Evolutionary conservation across 2,888 invertebrate genomes (phyloP).

Genomic region (Andrena fulva): DNA sequence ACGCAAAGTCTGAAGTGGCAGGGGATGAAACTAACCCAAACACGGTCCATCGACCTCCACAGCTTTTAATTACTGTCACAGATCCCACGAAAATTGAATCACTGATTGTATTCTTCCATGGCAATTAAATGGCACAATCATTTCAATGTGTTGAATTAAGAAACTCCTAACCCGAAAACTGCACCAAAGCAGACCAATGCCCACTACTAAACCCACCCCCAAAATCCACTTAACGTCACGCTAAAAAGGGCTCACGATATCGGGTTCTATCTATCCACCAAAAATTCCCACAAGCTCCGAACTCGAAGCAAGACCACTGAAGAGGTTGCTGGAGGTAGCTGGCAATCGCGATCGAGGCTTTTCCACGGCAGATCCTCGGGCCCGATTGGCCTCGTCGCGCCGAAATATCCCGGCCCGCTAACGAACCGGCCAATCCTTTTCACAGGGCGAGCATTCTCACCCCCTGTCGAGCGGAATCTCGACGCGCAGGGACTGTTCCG

Average conservation of each 20-base stretch:
- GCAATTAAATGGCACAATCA: background rate
- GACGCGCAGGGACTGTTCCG: background rate
- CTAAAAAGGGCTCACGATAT: background rate
- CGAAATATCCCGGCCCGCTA: constrained; percentile 62
- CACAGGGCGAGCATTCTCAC: constrained; percentile 62
- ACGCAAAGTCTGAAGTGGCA: background rate
- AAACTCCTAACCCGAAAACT: too few relatives aligned
- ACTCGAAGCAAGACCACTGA: background rate
- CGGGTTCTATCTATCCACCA: background rate
- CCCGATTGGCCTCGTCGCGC: constrained; percentile 47
- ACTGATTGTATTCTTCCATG: background rate
- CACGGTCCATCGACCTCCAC: background rate
- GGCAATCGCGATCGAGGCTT: constrained; percentile 39
- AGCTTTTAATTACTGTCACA: background rate
- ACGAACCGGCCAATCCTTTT: constrained; percentile 70
- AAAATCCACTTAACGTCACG: background rate
- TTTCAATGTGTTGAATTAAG: too few relatives aligned
- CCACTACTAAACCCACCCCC: too few relatives aligned
- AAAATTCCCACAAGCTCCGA: constrained; percentile 25
- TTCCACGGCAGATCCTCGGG: constrained; percentile 42
- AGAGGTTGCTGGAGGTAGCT: constrained; percentile 19
- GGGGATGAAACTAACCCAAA: background rate
- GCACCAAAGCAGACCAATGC: too few relatives aligned
- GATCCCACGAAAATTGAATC: background rate
- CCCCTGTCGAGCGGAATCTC: constrained; percentile 42